Evolutionary conservation across 2,888 invertebrate genomes (phyloP), one percentile per base, ranked within the genome.

Genomic region (Papilio elwesi): DNA sequence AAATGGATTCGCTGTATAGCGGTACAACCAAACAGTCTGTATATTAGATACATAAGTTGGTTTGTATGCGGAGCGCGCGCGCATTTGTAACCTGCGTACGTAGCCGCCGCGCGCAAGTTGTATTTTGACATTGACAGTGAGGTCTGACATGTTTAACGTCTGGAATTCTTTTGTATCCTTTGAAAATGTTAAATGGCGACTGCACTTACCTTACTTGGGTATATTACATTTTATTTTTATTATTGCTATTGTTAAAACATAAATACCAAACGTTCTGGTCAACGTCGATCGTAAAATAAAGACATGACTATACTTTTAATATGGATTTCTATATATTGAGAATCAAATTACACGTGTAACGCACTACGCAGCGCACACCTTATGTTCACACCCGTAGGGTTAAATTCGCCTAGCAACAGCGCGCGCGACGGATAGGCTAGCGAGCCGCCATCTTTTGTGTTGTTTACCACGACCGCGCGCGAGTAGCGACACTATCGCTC

Each of bases 91-190:
- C 9, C 43, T 43, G 43, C 9, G 43, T 43, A 43, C 43, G 43
- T 43, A 52, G 52, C 6, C 15, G 6, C 11, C 9, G 52, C 15
- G 15, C 52, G 8, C 7, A 52, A 5, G 15, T 57, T 26, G 73
- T 65, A 68, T 48, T 69, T 57, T 65, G 73, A 73, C 73, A 73
- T 69, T 65, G 73, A 65, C 73, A 65, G 69, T 68, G 68, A 47
- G 43, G 16, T 43, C 64, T 9, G 57, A 69, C 69, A 73, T 69
- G 57, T 65, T 68, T 69, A 51, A 68, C 26, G 55, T 10, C 57
- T 52, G 51, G 47, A 57, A 65, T 73, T 68, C 51, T 57, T 73
- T 68, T 63, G 67, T 62, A 36, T 26, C 63, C 48, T 55, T 71
- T 62, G 15, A 66, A 36, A 52, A 26, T n/a, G 51, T 66, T n/a